Base-by-base conservation (phyloP, 2,888 invertebrate species). In the Caenorhabditis japonica region DNA sequence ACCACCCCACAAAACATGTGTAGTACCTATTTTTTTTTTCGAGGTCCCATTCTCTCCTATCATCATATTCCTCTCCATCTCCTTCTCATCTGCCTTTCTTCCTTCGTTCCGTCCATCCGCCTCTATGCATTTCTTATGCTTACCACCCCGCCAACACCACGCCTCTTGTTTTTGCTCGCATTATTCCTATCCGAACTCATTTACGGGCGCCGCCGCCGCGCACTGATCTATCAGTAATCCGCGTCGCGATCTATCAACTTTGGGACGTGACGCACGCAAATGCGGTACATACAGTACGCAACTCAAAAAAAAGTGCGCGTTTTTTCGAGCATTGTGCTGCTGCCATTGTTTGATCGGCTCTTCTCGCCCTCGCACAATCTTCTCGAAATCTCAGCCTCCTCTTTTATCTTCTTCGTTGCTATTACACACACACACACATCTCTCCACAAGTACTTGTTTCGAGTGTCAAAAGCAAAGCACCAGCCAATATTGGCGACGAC, bases 341-440 rank as follows among this genome's bases (percentile, higher is more conserved):
- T n/a, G n/a, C n/a, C 49, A 64, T 64, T 64, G 64, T 64, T 64
- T 64, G 64, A 64, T 64, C 64, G 64, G 64, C 64, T 64, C 64
- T 64, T 64, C 64, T 64, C 64, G 64, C 64, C 64, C 64, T 64
- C 64, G 64, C 64, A 64, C 30, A 30, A 30, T 7, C 5, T 56
- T 64, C 64, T 52, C 62, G 21, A 53, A 64, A 64, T 64, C 64
- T 55, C 64, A 47, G 52, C 52, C 38, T 27, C 23, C 46, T 36
- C 13, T 25, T 27, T 56, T 56, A 30, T 49, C 25, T 30, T 43
- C 52, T 51, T 51, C 27, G 52, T 33, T 61, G 61, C 41, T 52
- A 61, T 41, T 49, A 52, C 52, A 61, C 60, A 60, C 60, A 25
- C 46, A 46, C 46, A 44, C 44, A 44, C 44, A 44, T 33, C 33